Percentiles rank a stretch among this genome's conserved stretches.
Evolutionary conservation across 2,113 vertebrate species (phyloP).

Genomic region (Cololabis saira): DNA sequence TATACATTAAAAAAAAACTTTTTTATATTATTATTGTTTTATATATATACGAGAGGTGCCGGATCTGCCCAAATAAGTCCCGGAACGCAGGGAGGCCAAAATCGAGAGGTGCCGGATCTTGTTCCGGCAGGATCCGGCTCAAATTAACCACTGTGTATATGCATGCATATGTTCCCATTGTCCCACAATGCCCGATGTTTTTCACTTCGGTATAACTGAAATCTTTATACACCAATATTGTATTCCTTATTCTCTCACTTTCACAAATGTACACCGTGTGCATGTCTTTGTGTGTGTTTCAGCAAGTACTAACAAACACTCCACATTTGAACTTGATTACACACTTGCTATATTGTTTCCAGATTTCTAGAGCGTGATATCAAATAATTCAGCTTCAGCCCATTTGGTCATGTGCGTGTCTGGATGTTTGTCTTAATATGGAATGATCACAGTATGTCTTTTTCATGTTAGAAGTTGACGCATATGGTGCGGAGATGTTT

Average conservation of each 20-base stretch:
- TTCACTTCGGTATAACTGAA: constrained; percentile 32
- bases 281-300: constrained; percentile 27
- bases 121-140: too few relatives aligned
- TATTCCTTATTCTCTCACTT: not conserved
- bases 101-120: too few relatives aligned
- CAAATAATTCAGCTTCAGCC: constrained; percentile 68
- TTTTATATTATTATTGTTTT: too few relatives aligned
- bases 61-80: too few relatives aligned
- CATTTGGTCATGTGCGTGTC: constrained; percentile 69
- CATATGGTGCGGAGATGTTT: constrained; percentile 66
- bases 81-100: too few relatives aligned
- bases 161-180: constrained; percentile 3
- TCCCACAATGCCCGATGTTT: constrained; percentile 32
- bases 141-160: too few relatives aligned
- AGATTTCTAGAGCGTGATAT: constrained; percentile 78
- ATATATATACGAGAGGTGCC: too few relatives aligned
- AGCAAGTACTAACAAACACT: constrained; percentile 51
- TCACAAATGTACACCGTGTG: constrained; percentile 20
- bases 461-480: constrained; percentile 54
- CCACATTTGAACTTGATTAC: constrained; percentile 74
- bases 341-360: constrained; percentile 74
- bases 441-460: constrained; percentile 65
- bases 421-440: constrained; percentile 70
- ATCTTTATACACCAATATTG: constrained; percentile 53
- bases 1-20: too few relatives aligned